These are phyloP conservation scores for Caenorhabditis sp. DNA, from an alignment of 2,888 invertebrate species.

Conservation along the genomic window DNA sequence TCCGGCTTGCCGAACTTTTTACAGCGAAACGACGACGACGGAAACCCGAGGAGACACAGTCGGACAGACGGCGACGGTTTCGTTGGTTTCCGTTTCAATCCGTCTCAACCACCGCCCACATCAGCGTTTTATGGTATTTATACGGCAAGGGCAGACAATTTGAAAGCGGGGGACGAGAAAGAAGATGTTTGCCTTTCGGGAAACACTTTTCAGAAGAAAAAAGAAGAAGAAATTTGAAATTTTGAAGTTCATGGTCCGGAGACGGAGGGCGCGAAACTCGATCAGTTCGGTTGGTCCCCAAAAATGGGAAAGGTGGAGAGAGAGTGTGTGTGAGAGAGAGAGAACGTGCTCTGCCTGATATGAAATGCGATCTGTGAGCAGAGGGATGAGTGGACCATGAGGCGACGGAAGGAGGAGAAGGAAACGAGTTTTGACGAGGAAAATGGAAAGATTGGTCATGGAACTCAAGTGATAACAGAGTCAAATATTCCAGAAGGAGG, in stretches of 20 bases:
- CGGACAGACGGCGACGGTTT: constrained; percentile 11
- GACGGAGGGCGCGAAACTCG: constrained; percentile 40
- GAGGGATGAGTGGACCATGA: constrained; percentile 10
- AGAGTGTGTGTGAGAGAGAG: constrained; percentile 20
- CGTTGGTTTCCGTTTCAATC: constrained; percentile 20
- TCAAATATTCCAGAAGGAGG: neutral
- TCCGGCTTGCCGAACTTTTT: constrained; percentile 5
- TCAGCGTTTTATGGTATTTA: constrained; percentile 36
- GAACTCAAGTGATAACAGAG: constrained; percentile 16
- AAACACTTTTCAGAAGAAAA: constrained; percentile 33
- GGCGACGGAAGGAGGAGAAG: constrained; percentile 6
- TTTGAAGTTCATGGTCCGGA: constrained; percentile 26
- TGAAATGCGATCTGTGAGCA: constrained; percentile 56
- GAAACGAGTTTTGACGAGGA: neutral
- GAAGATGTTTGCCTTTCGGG: constrained; percentile 42
- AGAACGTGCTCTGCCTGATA: constrained; percentile 46
- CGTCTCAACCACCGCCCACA: constrained; percentile 28
- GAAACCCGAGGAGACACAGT: constrained; percentile 14
- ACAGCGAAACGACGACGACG: constrained; percentile 10
- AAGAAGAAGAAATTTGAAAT: constrained; percentile 7
- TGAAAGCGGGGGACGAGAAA: constrained; percentile 5
- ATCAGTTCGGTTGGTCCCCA: constrained; percentile 44
- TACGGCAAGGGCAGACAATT: constrained; percentile 13
- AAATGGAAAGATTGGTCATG: neutral
- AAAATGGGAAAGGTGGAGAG: constrained; percentile 34